Evolutionary conservation across 2,113 vertebrate species (phyloP).

Genomic region (Steatornis caripensis): DNA sequence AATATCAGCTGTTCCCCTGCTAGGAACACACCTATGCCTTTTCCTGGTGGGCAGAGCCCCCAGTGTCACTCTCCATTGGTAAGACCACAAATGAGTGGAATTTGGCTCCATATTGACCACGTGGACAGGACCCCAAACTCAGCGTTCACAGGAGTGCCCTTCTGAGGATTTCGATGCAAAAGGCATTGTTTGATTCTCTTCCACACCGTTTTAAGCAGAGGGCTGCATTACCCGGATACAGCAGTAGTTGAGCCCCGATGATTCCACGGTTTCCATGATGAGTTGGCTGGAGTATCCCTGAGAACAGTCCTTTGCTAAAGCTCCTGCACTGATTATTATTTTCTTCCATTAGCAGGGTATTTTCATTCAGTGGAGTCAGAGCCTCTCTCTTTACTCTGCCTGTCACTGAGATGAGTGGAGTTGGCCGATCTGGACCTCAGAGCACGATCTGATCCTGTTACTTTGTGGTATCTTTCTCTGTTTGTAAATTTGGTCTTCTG

Average conservation of each 20-base stretch:
- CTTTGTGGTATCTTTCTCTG: neutral
- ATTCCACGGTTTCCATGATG: fast-evolving
- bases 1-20: neutral
- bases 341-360: neutral
- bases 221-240: neutral
- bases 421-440: neutral
- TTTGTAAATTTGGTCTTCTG: neutral
- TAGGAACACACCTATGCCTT: neutral
- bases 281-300: neutral
- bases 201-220: neutral
- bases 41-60: neutral
- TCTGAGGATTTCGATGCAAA: neutral
- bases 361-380: neutral
- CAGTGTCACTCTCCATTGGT: neutral
- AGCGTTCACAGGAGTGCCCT: neutral
- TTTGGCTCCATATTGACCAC: neutral
- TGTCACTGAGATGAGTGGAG: neutral
- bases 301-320: neutral
- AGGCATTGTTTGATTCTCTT: neutral
- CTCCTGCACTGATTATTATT: neutral
- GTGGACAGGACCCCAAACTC: neutral
- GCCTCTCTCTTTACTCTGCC: neutral
- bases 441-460: neutral
- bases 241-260: neutral
- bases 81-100: neutral